Percentiles rank a stretch among this genome's conserved stretches.
phyloP scores from a whole-genome alignment of 2,888 invertebrate species.

The Flexamia atlantica region DNA sequence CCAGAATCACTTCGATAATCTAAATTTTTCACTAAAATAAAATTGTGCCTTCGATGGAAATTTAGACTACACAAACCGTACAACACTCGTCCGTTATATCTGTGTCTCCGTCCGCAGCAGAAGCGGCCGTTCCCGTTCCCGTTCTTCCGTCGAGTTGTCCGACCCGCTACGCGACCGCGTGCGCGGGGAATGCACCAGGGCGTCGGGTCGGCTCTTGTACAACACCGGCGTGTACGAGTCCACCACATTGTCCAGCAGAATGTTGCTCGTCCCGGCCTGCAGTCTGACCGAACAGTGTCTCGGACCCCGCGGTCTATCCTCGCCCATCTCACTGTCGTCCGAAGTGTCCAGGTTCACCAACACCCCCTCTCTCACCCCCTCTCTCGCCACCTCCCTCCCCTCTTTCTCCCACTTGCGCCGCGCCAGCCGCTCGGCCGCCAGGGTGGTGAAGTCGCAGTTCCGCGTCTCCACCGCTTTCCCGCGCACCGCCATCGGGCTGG shows the following conservation, averaged over 20 bases:
- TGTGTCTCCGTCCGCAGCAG: conserved; percentile 59
- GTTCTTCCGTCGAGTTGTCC: neutral
- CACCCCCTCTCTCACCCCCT: conserved; percentile 65
- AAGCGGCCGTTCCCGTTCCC: conserved; percentile 40
- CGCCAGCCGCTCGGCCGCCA: conserved; percentile 52
- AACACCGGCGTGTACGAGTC: conserved; percentile 79
- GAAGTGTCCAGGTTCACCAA: conserved; percentile 66
- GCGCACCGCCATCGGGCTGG: conserved; percentile 61
- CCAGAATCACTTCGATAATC: no score
- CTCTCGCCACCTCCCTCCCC: conserved; percentile 62
- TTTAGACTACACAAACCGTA: no score
- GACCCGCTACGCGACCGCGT: conserved; percentile 44
- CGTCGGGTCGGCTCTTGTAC: conserved; percentile 58
- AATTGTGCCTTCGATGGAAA: no score
- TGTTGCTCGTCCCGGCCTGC: conserved; percentile 88
- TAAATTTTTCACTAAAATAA: no score
- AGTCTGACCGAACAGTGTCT: conserved; percentile 87
- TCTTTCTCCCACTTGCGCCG: conserved; percentile 35
- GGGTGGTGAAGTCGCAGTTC: conserved; percentile 55
- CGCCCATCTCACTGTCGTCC: conserved; percentile 46
- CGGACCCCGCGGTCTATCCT: conserved; percentile 76
- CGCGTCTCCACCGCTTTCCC: conserved; percentile 33
- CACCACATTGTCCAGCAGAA: conserved; percentile 85
- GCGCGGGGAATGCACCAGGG: conserved; percentile 53
- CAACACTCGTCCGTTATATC: conserved; percentile 60